Percentiles rank a stretch among this genome's conserved stretches.
Evolutionary conservation across 2,797 vertebrate species (phyloP).

Genomic region (Ataeniobius toweri): DNA sequence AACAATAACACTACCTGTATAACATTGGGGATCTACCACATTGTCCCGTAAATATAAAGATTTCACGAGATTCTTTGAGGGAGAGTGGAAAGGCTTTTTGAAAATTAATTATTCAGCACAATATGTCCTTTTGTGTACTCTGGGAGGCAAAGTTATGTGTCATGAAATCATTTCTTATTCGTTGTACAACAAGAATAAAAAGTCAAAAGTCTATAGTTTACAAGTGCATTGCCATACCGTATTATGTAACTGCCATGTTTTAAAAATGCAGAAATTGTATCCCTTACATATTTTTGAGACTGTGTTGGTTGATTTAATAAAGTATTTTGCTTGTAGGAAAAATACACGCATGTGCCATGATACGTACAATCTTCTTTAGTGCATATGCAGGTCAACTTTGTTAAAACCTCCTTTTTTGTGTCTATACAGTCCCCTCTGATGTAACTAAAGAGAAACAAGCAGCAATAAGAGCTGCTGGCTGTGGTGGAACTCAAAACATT

Average conservation of each 20-base stretch:
- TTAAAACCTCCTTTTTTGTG: slow-evolving; percentile 27
- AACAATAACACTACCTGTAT: no score
- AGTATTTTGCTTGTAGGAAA: not conserved
- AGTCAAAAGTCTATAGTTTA: not conserved
- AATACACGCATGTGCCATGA: not conserved
- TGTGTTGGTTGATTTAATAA: not conserved
- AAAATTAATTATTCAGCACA: no score
- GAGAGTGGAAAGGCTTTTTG: no score
- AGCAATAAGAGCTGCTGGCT: slow-evolving; percentile 43
- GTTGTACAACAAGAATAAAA: no score
- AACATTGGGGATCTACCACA: no score
- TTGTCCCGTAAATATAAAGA: no score
- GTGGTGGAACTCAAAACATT: slow-evolving; percentile 35
- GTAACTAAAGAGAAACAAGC: slow-evolving; percentile 33
- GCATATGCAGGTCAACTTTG: slow-evolving; percentile 9
- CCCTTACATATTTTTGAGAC: not conserved
- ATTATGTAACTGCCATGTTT: not conserved
- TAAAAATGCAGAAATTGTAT: not conserved
- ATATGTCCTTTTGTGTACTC: no score
- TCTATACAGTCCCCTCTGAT: slow-evolving; percentile 30
- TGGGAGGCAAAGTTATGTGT: no score
- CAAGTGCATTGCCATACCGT: not conserved
- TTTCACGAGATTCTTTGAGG: no score
- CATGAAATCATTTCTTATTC: no score
- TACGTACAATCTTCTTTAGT: not conserved